Conservation (phyloP, 2,113 vertebrate genomes). For the Tupaia chinensis region DNA sequence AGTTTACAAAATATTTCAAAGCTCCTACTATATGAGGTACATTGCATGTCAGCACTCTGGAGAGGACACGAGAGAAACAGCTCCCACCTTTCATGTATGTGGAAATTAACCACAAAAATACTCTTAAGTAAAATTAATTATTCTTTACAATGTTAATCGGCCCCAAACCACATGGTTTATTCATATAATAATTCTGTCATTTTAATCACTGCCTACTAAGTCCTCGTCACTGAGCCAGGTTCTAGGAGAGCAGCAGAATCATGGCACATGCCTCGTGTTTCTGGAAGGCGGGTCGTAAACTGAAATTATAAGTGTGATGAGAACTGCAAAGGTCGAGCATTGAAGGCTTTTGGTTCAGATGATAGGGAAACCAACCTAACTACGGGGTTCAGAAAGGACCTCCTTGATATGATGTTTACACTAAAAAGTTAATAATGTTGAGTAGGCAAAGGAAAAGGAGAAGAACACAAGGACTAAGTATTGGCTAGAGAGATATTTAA, state of each 20-base stretch:
- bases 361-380: constrained; percentile 6
- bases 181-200: neutral
- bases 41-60: neutral
- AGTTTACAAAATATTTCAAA: constrained; percentile 44
- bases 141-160: constrained; percentile 12
- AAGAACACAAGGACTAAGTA: neutral
- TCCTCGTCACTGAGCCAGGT: neutral
- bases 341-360: neutral
- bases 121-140: constrained; percentile 37
- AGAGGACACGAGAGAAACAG: neutral
- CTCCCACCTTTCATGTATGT: neutral
- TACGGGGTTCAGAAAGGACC: neutral
- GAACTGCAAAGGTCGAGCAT: neutral
- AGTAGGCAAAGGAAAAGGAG: neutral
- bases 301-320: neutral
- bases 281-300: neutral
- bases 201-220: neutral
- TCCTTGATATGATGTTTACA: neutral
- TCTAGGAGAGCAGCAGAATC: neutral
- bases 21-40: neutral
- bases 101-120: constrained; percentile 32
- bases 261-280: too few relatives aligned
- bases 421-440: neutral
- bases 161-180: neutral
- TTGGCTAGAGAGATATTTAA: neutral